Conservation (phyloP, 2,888 invertebrate genomes). For the Cheilosia vernalis region DNA sequence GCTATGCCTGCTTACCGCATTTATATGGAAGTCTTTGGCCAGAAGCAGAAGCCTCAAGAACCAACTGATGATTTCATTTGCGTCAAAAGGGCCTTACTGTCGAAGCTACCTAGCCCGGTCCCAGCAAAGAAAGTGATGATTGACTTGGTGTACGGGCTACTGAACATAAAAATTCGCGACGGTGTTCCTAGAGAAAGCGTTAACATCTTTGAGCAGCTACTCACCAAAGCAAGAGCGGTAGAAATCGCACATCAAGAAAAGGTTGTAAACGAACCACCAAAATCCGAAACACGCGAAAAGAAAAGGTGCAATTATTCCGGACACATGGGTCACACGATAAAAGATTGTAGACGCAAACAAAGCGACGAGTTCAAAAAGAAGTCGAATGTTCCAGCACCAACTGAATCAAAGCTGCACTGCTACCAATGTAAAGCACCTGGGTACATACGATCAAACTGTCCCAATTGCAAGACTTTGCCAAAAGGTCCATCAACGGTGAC, state of each 20-base stretch:
- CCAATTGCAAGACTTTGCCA: not conserved
- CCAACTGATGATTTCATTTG: conserved; percentile 1
- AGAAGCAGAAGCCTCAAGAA: not conserved
- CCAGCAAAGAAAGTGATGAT: conserved; percentile 12
- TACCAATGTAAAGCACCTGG: conserved; percentile 18
- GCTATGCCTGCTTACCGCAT: not conserved
- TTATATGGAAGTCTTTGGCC: not conserved
- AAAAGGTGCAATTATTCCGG: conserved; percentile 25
- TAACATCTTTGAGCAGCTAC: conserved; percentile 15
- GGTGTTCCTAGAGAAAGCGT: conserved; percentile 10
- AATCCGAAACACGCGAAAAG: not conserved
- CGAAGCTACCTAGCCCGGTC: not conserved
- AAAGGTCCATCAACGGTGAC: conserved; percentile 14
- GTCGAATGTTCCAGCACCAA: not conserved
- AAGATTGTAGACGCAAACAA: conserved; percentile 3
- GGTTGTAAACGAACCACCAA: not conserved
- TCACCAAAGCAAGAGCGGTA: conserved; percentile 15
- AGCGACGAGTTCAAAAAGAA: not conserved
- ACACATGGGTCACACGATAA: not conserved
- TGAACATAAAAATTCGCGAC: conserved; percentile 12
- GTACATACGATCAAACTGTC: not conserved
- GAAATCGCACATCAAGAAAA: conserved; percentile 9
- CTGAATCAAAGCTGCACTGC: not conserved
- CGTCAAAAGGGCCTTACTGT: not conserved
- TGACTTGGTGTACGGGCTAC: conserved; percentile 21